A percentile compares a stretch with the other conserved stretches of the same genome.
Conservation (phyloP, 2,888 invertebrate species). For the Drosophila heteroneura region DNA sequence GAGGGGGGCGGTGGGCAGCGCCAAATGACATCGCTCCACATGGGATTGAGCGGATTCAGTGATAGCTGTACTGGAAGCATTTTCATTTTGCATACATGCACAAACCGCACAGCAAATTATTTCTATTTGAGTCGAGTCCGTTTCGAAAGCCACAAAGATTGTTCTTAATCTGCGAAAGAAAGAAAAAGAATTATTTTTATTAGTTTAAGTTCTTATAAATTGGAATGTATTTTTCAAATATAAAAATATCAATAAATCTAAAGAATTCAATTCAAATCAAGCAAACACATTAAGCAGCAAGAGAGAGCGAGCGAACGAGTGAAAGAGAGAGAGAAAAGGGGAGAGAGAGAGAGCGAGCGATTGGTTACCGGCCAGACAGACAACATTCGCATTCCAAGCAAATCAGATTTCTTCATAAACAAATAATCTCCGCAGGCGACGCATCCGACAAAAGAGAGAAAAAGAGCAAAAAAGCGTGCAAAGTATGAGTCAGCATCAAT, state of each 20-base stretch:
- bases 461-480: not conserved
- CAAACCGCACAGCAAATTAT: slow-evolving; percentile 43
- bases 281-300: slow-evolving; percentile 3
- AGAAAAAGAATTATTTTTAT: not conserved
- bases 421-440: slow-evolving; percentile 51
- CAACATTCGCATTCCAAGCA: slow-evolving; percentile 79
- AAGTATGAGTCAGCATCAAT: slow-evolving; percentile 50
- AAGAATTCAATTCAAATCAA: slow-evolving; percentile 3
- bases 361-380: slow-evolving; percentile 16
- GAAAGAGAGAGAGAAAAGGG: not conserved
- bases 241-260: slow-evolving; percentile 5
- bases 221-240: not conserved
- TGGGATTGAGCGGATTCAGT: slow-evolving; percentile 90
- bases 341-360: slow-evolving; percentile 5
- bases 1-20: slow-evolving; percentile 93
- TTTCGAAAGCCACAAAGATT: slow-evolving; percentile 41
- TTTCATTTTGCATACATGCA: slow-evolving; percentile 87
- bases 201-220: not conserved
- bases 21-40: slow-evolving; percentile 94
- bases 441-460: not conserved
- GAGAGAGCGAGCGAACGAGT: not conserved
- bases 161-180: slow-evolving; percentile 38
- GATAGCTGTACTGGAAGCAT: slow-evolving; percentile 90
- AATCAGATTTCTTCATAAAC: slow-evolving; percentile 81
- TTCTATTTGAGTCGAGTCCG: slow-evolving; percentile 5